Conservation (phyloP, 1,140 invertebrate species). For the Bombus pascuorum region DNA sequence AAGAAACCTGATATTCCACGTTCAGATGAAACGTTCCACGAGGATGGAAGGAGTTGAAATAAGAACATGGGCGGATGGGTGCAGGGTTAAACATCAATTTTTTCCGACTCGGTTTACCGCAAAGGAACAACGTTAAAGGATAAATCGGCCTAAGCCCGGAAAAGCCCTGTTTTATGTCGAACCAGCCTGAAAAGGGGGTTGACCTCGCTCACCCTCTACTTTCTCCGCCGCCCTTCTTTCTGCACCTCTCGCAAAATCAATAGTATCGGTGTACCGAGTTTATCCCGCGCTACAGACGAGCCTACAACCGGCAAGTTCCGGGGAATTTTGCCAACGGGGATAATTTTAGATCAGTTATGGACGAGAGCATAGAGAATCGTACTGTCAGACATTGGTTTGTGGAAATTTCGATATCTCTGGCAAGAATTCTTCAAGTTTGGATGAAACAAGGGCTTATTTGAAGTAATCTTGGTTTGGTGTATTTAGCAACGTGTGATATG, state of each 20-base stretch:
- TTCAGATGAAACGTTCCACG: background rate
- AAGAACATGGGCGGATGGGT: background rate
- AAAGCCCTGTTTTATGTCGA: slow-evolving; percentile 56
- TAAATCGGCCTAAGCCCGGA: slow-evolving; percentile 56
- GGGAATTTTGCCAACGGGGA: background rate
- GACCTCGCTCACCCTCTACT: slow-evolving; percentile 71
- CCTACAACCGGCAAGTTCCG: background rate
- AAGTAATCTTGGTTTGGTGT: no score
- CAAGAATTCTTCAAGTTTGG: background rate
- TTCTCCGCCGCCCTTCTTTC: slow-evolving; percentile 56
- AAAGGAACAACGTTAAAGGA: slow-evolving; percentile 44
- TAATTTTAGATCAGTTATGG: background rate
- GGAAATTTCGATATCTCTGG: background rate
- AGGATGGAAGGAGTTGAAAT: background rate
- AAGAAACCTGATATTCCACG: background rate
- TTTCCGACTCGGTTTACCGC: slow-evolving; percentile 19
- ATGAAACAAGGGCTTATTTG: background rate
- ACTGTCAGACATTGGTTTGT: background rate
- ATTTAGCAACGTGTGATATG: no score
- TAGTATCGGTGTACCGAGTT: slow-evolving; percentile 69
- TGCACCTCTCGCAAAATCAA: slow-evolving; percentile 71
- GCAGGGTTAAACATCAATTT: slow-evolving; percentile 27
- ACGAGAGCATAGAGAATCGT: background rate
- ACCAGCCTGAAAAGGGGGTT: slow-evolving; percentile 67
- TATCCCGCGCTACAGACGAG: slow-evolving; percentile 39